Base-by-base conservation (phyloP, 2,797 vertebrate genomes). In the Epinephelus malabaricus region DNA sequence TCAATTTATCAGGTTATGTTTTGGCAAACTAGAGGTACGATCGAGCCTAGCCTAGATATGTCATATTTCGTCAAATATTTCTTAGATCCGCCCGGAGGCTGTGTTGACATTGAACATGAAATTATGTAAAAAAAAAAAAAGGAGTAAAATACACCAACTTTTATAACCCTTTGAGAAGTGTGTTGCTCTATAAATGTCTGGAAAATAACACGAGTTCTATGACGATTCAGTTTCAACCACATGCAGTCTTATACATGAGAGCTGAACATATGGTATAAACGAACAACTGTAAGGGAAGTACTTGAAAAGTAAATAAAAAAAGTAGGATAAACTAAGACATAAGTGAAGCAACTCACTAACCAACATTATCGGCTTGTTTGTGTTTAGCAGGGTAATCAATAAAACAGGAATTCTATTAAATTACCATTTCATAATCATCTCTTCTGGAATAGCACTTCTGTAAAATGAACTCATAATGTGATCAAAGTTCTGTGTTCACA, bases 401-500 rank as follows among this genome's bases (percentile, higher is more conserved):
- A 66, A 43, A 81, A 73, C 30, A 72, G 21, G 45, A 19, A 38
- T 49, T 40, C 34, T 62, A 62, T 58, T 69, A 58, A 76, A 74
- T 69, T 18, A 75, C 12, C 25, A 73, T 49, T 70, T 54, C 38
- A 53, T 66, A 38, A 53, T 60, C 25, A 51, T 13, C 73, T 78
- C 30, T 60, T 73, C 79, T 50, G 4, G 60, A 64, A 81, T 21
- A 66, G 30, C 63, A 75, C 72, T 69, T 81, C 1, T 34, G 34
- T 8, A 58, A 70, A 79, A 71, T 51, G 9, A 74, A 55, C 55
- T 74, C 50, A 73, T 38, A 54, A 65, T 69, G 63, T 65, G 53
- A 46, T 79, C 58, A 69, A 78, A 63, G 50, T 69, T 83, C 75
- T 77, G 69, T 78, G 72, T 84, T 86, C n/a, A 82, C 54, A 71